phyloP scores from a whole-genome alignment of 2,888 invertebrate genomes.

The Leptinotarsa juncta region DNA sequence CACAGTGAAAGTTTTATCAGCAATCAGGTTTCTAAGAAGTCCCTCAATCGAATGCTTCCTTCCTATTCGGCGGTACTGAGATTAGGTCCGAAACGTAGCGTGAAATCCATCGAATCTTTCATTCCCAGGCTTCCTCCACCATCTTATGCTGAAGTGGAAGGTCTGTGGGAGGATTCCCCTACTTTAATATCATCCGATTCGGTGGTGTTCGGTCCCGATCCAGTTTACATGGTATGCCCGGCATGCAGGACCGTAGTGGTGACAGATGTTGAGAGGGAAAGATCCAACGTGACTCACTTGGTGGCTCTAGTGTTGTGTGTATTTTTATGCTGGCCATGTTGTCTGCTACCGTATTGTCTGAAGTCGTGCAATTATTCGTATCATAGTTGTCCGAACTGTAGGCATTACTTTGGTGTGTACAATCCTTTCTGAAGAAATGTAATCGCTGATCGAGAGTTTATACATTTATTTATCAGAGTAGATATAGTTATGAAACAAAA shows the following conservation, averaged over 20 bases:
- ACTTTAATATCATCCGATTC: slow-evolving; percentile 47
- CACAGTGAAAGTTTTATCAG: slow-evolving; percentile 9
- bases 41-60: slow-evolving; percentile 49
- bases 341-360: slow-evolving; percentile 62
- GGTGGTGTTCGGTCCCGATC: slow-evolving; percentile 60
- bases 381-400: slow-evolving; percentile 62
- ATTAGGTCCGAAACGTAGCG: slow-evolving; percentile 48
- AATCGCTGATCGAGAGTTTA: background rate
- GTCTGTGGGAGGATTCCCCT: slow-evolving; percentile 48
- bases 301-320: slow-evolving; percentile 61
- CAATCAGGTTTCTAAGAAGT: slow-evolving; percentile 13
- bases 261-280: slow-evolving; percentile 56
- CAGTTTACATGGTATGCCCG: slow-evolving; percentile 60
- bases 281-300: slow-evolving; percentile 60
- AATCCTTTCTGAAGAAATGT: slow-evolving; percentile 56
- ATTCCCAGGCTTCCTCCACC: slow-evolving; percentile 54
- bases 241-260: slow-evolving; percentile 59
- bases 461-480: too few species aligned
- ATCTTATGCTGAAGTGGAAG: slow-evolving; percentile 55
- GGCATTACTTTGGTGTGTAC: slow-evolving; percentile 61
- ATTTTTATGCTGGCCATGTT: slow-evolving; percentile 64
- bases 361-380: slow-evolving; percentile 62
- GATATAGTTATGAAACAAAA: too few species aligned
- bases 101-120: slow-evolving; percentile 46
- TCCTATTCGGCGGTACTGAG: slow-evolving; percentile 60